A percentile compares a stretch with the other conserved stretches of the same genome.
Conservation (phyloP, 2,113 vertebrate species). For the Sinocyclocheilus anshuiensis region DNA sequence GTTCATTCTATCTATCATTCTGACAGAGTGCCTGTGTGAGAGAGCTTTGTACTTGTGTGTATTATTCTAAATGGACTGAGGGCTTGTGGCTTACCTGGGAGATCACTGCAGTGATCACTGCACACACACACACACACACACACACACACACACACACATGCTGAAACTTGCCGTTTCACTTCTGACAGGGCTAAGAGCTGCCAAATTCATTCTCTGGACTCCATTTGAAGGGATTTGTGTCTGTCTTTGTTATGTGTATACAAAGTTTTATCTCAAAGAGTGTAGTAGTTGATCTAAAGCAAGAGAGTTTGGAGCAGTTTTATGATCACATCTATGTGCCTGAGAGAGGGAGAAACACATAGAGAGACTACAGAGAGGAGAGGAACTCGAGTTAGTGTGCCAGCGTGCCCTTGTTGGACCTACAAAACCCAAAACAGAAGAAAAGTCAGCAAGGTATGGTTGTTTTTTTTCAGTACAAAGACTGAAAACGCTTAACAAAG, state of each 20-base stretch:
- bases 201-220: constrained; percentile 13
- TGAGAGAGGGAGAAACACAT: not conserved
- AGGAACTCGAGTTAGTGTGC: constrained; percentile 37
- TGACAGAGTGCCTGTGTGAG: constrained; percentile 46
- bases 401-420: constrained; percentile 21
- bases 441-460: constrained; percentile 5
- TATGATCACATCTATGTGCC: constrained; percentile 16
- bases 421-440: constrained; percentile 1
- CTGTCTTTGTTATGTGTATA: constrained; percentile 34
- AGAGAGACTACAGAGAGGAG: constrained; percentile 59
- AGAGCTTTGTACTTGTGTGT: constrained; percentile 48
- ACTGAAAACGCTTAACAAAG: constrained; percentile 19
- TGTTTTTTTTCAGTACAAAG: not conserved
- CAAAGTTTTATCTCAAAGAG: constrained; percentile 31
- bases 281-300: constrained; percentile 23
- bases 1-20: constrained; percentile 74
- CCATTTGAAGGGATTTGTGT: constrained; percentile 40
- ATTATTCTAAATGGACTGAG: constrained; percentile 50
- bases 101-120: constrained; percentile 42
- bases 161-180: constrained; percentile 27
- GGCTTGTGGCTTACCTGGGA: constrained; percentile 41
- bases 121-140: constrained; percentile 14
- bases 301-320: constrained; percentile 3
- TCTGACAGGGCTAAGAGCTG: not conserved
- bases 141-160: constrained; percentile 19